Evolutionary conservation across 2,797 vertebrate species (phyloP).

Genomic region (Pogonophryne albipinna): DNA sequence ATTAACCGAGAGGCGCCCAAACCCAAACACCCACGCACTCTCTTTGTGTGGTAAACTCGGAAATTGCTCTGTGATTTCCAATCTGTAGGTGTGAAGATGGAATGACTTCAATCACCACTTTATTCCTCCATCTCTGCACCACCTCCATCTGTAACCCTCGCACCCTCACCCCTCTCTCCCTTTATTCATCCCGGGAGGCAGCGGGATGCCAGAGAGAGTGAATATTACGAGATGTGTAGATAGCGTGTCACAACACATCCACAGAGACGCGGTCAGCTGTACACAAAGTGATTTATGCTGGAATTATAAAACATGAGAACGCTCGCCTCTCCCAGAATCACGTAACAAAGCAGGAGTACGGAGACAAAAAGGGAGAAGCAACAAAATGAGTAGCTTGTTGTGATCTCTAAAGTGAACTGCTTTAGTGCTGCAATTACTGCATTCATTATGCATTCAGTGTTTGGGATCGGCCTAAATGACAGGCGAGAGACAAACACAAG

Average conservation of each 20-base stretch:
- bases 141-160: conserved; percentile 32
- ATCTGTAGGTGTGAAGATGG: conserved; percentile 69
- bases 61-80: conserved; percentile 64
- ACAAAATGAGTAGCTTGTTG: conserved; percentile 34
- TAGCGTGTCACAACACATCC: conserved; percentile 57
- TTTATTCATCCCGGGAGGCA: conserved; percentile 47
- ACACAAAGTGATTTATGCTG: conserved; percentile 41
- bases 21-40: neutral
- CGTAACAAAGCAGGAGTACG: conserved; percentile 33
- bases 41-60: conserved; percentile 39
- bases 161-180: conserved; percentile 19
- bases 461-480: conserved; percentile 64
- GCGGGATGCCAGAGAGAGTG: conserved; percentile 29
- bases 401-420: conserved; percentile 6
- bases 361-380: conserved; percentile 21
- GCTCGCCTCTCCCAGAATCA: conserved; percentile 20
- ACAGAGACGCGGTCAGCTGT: conserved; percentile 26
- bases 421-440: conserved; percentile 53
- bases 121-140: conserved; percentile 36
- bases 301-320: conserved; percentile 19
- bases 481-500: conserved; percentile 57
- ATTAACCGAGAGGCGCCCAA: conserved; percentile 34
- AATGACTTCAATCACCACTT: conserved; percentile 64
- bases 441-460: conserved; percentile 68
- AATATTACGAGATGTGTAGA: conserved; percentile 52